phyloP scores from a whole-genome alignment of 2,113 vertebrate species.

The Catharus bicknelli region DNA sequence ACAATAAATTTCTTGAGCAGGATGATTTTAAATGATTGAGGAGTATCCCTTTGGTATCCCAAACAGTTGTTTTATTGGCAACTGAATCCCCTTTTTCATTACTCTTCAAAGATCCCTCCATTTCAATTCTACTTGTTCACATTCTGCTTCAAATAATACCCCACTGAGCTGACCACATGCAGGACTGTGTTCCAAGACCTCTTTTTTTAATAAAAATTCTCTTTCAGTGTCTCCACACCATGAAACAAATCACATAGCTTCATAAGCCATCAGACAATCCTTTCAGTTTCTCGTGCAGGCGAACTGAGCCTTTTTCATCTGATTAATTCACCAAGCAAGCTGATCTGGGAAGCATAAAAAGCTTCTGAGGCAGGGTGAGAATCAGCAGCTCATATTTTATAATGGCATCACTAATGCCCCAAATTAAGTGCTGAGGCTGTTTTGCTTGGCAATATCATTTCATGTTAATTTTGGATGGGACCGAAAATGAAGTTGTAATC shows the following conservation, averaged over 20 bases:
- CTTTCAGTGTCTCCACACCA: constrained; percentile 59
- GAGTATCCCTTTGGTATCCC: constrained; percentile 42
- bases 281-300: constrained; percentile 53
- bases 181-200: constrained; percentile 66
- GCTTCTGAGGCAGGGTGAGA: constrained; percentile 63
- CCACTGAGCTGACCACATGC: constrained; percentile 69
- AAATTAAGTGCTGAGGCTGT: constrained; percentile 56
- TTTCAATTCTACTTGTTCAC: constrained; percentile 71
- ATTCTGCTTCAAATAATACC: constrained; percentile 73
- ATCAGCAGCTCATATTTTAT: constrained; percentile 61
- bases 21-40: constrained; percentile 28
- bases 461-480: constrained; percentile 59
- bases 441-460: constrained; percentile 60
- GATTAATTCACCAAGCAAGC: constrained; percentile 65
- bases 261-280: constrained; percentile 60
- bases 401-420: constrained; percentile 60
- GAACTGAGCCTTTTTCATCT: constrained; percentile 61
- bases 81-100: constrained; percentile 56
- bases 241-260: constrained; percentile 64
- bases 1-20: constrained; percentile 24
- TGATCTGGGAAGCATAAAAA: constrained; percentile 66
- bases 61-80: constrained; percentile 64
- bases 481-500: constrained; percentile 65
- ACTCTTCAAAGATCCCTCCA: constrained; percentile 60
- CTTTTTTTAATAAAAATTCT: constrained; percentile 72